A percentile compares a stretch with the other conserved stretches of the same genome.
These are phyloP conservation scores for Motacilla alba DNA, from an alignment of 2,113 vertebrate species.

Conservation along the genomic window DNA sequence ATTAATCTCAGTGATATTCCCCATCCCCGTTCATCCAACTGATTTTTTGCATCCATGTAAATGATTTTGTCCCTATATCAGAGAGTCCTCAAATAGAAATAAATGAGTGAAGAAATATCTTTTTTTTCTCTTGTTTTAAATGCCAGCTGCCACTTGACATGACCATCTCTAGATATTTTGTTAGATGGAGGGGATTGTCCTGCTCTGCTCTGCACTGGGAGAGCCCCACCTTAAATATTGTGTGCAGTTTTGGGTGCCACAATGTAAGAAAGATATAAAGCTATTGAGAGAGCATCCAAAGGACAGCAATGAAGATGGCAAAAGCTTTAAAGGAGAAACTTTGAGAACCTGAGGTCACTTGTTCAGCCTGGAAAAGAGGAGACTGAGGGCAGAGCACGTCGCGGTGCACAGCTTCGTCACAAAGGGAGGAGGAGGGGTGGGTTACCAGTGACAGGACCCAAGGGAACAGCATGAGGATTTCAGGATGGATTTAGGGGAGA, in stretches of 20 bases:
- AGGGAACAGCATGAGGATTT: background rate
- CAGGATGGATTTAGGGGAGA: background rate
- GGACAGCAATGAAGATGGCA: background rate
- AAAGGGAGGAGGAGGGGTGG: background rate
- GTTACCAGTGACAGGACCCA: background rate
- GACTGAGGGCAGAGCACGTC: background rate
- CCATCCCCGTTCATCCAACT: background rate
- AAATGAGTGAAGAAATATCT: background rate
- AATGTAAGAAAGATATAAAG: background rate
- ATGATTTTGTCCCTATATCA: background rate
- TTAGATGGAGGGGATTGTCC: background rate
- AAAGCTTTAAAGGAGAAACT: background rate
- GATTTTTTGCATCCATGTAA: accelerated
- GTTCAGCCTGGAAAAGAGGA: background rate
- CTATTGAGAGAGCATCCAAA: background rate
- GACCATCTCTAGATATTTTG: background rate
- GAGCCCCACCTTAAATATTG: accelerated
- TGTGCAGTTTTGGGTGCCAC: background rate
- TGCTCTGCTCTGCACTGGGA: accelerated
- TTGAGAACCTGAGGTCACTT: background rate
- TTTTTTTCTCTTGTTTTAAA: background rate
- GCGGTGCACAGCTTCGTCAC: accelerated
- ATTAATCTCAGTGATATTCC: background rate
- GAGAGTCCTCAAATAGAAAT: background rate
- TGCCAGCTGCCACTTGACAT: background rate